phyloP scores from a whole-genome alignment of 2,888 invertebrate genomes.

The Meiosimyza platycephala region DNA sequence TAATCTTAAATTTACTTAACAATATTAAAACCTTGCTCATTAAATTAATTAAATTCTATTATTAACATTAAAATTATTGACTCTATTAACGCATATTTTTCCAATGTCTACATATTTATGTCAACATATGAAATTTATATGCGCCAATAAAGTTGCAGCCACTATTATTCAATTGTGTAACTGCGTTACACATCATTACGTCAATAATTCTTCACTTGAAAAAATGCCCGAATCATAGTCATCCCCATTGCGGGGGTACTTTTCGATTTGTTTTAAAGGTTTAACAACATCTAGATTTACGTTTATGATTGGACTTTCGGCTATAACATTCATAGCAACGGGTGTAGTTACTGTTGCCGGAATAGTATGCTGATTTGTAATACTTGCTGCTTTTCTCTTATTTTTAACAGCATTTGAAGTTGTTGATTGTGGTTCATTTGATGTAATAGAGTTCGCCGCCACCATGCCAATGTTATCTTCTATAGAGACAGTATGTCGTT shows the following conservation, averaged over 20 bases:
- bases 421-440: not conserved
- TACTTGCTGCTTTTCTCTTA: constrained; percentile 1
- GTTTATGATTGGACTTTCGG: constrained; percentile 20
- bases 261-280: constrained; percentile 46
- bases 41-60: too few species aligned
- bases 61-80: too few species aligned
- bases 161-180: too few species aligned
- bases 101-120: too few species aligned
- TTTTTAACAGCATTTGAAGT: constrained; percentile 22
- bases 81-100: too few species aligned
- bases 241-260: constrained; percentile 42
- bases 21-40: too few species aligned
- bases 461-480: constrained; percentile 63
- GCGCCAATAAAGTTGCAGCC: too few species aligned
- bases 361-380: not conserved
- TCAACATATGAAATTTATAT: too few species aligned
- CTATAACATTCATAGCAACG: too few species aligned
- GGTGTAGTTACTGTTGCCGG: not conserved
- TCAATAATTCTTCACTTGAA: constrained; percentile 43
- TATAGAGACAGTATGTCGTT: constrained; percentile 55
- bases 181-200: constrained; percentile 28
- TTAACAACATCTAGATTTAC: constrained; percentile 45
- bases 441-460: constrained; percentile 25
- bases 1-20: too few species aligned
- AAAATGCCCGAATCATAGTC: constrained; percentile 50